Evolutionary conservation across 2,888 invertebrate species (phyloP).

Genomic region (Pteria penguin): DNA sequence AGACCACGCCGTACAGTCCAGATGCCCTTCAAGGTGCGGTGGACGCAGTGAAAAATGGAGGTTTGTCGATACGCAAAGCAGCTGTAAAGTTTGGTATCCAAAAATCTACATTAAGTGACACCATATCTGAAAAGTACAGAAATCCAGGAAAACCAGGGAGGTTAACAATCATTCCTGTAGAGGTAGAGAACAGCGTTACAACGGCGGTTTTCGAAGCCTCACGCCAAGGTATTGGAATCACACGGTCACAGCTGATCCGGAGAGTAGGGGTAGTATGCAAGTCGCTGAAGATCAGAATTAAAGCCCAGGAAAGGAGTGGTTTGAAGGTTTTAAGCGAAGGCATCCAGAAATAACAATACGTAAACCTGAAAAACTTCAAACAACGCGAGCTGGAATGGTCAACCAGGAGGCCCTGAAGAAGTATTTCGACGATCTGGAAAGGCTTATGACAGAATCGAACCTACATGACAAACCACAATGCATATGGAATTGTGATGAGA

Average conservation of each 20-base stretch:
- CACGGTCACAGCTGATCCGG: neutral
- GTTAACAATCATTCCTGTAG: constrained; percentile 33
- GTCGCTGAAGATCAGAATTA: constrained; percentile 6
- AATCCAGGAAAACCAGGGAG: constrained; percentile 27
- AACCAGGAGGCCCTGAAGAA: constrained; percentile 20
- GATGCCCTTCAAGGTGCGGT: constrained; percentile 32
- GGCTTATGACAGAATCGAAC: constrained; percentile 2
- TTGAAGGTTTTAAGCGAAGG: constrained; percentile 25
- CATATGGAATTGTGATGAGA: constrained; percentile 43
- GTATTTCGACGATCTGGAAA: constrained; percentile 32
- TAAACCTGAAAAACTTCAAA: constrained; percentile 10
- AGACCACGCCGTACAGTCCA: constrained; percentile 25
- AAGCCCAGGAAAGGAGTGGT: constrained; percentile 37
- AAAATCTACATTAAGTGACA: constrained; percentile 38
- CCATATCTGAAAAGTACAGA: constrained; percentile 30
- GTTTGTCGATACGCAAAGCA: constrained; percentile 34
- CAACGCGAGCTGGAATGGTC: neutral
- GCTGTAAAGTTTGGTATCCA: constrained; percentile 35
- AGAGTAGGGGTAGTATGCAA: constrained; percentile 4
- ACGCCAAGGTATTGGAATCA: constrained; percentile 1
- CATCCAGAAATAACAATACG: constrained; percentile 9
- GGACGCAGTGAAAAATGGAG: constrained; percentile 34
- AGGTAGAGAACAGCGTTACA: constrained; percentile 33
- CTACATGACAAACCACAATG: neutral
- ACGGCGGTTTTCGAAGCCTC: constrained; percentile 17